Percentiles rank a stretch among this genome's conserved stretches.
Conservation (phyloP, 2,797 vertebrate species). For the Myotis findleyi region DNA sequence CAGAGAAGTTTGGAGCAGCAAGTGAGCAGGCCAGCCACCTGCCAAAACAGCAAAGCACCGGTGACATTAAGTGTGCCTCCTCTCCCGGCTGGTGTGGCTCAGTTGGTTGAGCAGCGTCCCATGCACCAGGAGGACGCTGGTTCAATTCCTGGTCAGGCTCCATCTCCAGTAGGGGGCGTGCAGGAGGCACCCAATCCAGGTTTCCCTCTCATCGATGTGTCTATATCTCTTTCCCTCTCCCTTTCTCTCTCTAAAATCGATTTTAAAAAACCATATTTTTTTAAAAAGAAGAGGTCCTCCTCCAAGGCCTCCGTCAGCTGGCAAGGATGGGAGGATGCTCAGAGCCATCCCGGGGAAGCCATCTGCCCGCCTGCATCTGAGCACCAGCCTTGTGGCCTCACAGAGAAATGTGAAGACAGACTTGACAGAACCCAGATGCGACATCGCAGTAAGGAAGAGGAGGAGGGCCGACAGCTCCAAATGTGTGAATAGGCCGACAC, state of each 20-base stretch:
- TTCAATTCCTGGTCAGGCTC: not conserved
- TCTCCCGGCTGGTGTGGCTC: too few species aligned
- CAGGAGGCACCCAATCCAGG: not conserved
- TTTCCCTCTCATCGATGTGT: not conserved
- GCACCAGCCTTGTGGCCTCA: not conserved
- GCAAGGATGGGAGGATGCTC: not conserved
- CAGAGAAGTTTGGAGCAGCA: not conserved
- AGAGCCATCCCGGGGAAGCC: not conserved
- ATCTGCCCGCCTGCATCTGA: not conserved
- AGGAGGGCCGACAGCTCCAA: not conserved
- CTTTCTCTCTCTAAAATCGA: not conserved
- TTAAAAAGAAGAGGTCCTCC: not conserved
- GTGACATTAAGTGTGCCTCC: not conserved
- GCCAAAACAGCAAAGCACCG: not conserved
- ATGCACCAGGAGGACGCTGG: too few species aligned
- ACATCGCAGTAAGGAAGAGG: not conserved
- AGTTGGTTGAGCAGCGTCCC: not conserved
- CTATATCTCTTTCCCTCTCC: not conserved
- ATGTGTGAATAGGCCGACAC: not conserved
- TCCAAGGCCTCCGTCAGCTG: not conserved
- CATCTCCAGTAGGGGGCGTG: not conserved
- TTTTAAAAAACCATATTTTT: not conserved
- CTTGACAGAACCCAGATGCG: not conserved
- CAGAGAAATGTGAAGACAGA: not conserved
- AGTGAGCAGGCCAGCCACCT: not conserved